phyloP scores from a whole-genome alignment of 2,113 vertebrate genomes.

The Lepidiolamprologus cunningtoni region DNA sequence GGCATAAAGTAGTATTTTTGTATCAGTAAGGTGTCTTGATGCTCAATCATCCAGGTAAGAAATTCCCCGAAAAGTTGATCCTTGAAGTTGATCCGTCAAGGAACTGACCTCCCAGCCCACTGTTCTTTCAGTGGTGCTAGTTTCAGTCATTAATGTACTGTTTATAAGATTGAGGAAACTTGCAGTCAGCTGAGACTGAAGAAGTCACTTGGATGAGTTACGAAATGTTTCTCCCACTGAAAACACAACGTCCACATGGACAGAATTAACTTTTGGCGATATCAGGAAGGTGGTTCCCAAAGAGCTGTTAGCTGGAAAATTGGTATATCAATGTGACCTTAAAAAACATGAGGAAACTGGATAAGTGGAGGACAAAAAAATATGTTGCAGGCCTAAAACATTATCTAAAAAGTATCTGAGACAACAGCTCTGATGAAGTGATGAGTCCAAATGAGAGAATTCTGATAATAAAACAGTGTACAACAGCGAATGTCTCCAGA shows the following conservation, averaged over 20 bases:
- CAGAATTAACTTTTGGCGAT: background rate
- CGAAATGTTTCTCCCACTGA: background rate
- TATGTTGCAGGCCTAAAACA: background rate
- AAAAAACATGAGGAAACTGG: background rate
- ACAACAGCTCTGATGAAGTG: background rate
- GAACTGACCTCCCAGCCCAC: background rate
- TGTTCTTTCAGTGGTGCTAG: background rate
- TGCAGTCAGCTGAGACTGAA: background rate
- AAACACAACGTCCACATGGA: background rate
- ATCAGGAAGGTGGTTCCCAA: background rate
- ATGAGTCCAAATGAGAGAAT: background rate
- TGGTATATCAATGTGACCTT: background rate
- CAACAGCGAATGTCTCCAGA: background rate
- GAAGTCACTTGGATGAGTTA: background rate
- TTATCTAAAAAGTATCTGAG: background rate
- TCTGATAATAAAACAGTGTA: background rate
- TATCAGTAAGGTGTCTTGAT: background rate
- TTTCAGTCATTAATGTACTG: background rate
- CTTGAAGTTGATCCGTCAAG: background rate
- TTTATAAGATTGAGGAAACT: background rate
- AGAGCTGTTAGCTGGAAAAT: background rate
- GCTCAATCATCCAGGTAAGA: background rate
- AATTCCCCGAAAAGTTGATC: background rate
- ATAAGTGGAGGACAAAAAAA: background rate
- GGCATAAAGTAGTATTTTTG: background rate